Evolutionary conservation across 2,113 vertebrate species (phyloP).

Genomic region (cattle (Bos taurus)): ARS-UCD2.0 NC_037346.1:53092501-53093000

Average conservation of each 20-base stretch:
- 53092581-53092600: rapidly evolving
- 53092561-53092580: background rate
- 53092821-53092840: rapidly evolving
- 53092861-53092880: too few relatives aligned
- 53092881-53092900: background rate
- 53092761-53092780: background rate
- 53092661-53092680: too few relatives aligned
- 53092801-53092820: too few relatives aligned
- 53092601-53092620: rapidly evolving
- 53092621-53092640: background rate
- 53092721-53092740: background rate
- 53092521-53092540: constrained; percentile 43
- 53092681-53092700: rapidly evolving
- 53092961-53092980: rapidly evolving
- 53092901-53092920: background rate
- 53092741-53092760: rapidly evolving
- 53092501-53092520: constrained; percentile 71
- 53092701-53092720: background rate
- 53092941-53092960: rapidly evolving
- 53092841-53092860: background rate
- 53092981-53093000: rapidly evolving
- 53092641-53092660: background rate
- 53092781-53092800: background rate
- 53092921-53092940: background rate
- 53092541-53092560: constrained; percentile 31